Evolutionary conservation across 2,888 invertebrate genomes (phyloP), one percentile per base, ranked within the genome.

Genomic region (Amblyjoppa proteus): DNA sequence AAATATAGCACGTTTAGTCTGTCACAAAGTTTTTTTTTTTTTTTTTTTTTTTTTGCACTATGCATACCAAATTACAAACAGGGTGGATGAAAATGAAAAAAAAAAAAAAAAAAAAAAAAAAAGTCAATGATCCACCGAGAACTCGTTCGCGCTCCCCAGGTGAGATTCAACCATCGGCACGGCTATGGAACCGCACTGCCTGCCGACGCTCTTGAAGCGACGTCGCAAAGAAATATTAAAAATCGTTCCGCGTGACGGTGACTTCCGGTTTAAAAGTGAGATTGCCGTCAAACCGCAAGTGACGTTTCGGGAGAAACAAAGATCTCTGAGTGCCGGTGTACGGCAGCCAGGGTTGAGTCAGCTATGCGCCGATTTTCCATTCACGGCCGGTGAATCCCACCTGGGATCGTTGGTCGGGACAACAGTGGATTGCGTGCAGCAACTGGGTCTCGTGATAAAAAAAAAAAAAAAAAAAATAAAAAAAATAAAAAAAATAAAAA

Each of bases 61-160:
- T 34, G 61, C 9, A 74, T 31, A 58, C 58, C 38, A 73, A 75
- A 79, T 75, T 3, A 53, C 70, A 79, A 74, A 74, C 74, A 53
- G 34, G 58, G 45, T 6, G 41, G 51, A 70, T n/a, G 7, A 11
- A 25, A 61, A 83, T 71, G 9, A 71, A 77, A 58, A 20, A 9
- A 34, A 34, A 34, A 34, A 34, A 34, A 34, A 71, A 77, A 58
- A 20, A 9, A 34, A 34, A 34, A 34, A 34, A 34, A 34, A 41
- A 41, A 41, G 11, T 11, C 41, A 41, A 41, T 41, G 41, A 41
- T 41, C 2, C 2, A 34, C 6, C 34, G 6, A 34, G 34, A 7
- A 34, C 34, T 34, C 34, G 34, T 34, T 34, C 34, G 34, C 34
- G 2, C 11, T 41, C 41, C 9, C 41, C 41, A 41, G 41, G 41